phyloP scores from a whole-genome alignment of 2,113 vertebrate species.

The Turnix velox region DNA sequence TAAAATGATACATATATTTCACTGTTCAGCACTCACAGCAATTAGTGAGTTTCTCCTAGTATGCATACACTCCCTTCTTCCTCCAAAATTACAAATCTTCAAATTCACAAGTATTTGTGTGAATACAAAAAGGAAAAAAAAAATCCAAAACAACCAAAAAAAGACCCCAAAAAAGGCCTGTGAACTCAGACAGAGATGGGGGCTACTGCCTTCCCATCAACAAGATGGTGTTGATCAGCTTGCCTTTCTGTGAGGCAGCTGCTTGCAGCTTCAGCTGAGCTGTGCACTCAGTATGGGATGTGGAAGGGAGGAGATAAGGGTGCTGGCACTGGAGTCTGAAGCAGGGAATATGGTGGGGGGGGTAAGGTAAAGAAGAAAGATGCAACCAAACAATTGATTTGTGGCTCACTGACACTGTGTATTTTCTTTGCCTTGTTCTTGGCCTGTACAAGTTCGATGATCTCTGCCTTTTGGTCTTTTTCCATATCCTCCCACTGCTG shows the following conservation, averaged over 20 bases:
- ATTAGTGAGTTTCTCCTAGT: background rate
- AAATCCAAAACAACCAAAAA: background rate
- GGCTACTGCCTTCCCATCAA: background rate
- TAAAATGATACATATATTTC: background rate
- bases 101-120: background rate
- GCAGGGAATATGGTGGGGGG: background rate
- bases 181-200: background rate
- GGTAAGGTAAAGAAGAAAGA: background rate
- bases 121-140: background rate
- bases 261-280: background rate
- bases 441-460: background rate
- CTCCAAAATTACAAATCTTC: background rate
- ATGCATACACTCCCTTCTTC: background rate
- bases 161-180: background rate
- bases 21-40: background rate
- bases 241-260: background rate
- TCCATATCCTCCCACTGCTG: background rate
- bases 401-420: background rate
- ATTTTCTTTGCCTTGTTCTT: background rate
- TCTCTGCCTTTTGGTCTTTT: background rate
- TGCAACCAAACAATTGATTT: background rate
- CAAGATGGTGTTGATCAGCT: background rate
- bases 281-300: accelerated
- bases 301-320: background rate
- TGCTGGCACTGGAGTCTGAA: background rate